Percentiles rank a stretch among this genome's conserved stretches.
Conservation (phyloP, 2,888 invertebrate species). For the Ceriagrion tenellum region DNA sequence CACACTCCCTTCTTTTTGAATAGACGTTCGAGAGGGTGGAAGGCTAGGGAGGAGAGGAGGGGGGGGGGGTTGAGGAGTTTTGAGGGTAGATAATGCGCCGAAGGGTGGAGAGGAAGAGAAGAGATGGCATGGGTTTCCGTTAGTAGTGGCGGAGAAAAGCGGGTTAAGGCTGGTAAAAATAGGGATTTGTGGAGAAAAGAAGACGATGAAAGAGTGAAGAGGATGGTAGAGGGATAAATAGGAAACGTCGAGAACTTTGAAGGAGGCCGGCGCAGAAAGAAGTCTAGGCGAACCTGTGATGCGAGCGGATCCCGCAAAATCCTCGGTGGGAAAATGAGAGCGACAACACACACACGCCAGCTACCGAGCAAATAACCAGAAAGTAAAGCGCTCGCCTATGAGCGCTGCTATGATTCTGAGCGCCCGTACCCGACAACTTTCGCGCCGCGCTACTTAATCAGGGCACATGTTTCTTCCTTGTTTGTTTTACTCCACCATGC, state of each 20-base stretch:
- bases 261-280: neutral
- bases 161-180: neutral
- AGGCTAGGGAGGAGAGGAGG: neutral
- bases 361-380: neutral
- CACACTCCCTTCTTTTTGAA: slow-evolving; percentile 23
- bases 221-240: neutral
- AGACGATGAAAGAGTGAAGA: neutral
- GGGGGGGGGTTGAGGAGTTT: neutral
- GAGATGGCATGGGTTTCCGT: neutral
- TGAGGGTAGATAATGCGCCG: neutral
- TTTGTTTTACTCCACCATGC: neutral
- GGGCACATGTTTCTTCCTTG: neutral
- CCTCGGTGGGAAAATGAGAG: neutral
- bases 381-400: neutral
- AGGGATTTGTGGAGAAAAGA: neutral
- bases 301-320: neutral
- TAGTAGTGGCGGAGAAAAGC: neutral
- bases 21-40: slow-evolving; percentile 20
- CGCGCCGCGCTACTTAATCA: neutral
- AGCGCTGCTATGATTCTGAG: neutral
- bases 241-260: neutral
- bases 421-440: neutral
- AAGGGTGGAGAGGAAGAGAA: neutral
- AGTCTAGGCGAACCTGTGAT: neutral
- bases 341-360: neutral